Evolutionary conservation across 2,797 vertebrate genomes (phyloP).

Genomic region (Smutsia temminckii): DNA sequence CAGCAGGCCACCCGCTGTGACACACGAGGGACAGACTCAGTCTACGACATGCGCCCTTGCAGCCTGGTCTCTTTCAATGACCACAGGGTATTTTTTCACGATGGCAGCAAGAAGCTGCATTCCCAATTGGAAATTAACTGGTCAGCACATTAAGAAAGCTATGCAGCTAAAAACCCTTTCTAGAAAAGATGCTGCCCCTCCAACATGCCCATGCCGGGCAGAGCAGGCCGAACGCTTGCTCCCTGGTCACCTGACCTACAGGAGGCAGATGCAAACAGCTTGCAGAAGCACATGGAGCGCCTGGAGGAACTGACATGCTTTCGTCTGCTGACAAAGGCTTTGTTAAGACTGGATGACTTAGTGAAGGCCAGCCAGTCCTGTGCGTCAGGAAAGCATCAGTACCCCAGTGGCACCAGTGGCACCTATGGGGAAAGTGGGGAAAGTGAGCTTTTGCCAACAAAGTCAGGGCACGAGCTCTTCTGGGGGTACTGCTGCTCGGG

Average conservation of each 20-base stretch:
- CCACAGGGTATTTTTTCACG: accelerated
- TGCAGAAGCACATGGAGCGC: accelerated
- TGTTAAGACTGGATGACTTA: accelerated
- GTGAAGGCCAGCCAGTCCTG: not conserved
- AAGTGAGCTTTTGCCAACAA: too few species aligned
- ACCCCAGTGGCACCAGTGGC: accelerated
- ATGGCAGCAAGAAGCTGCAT: accelerated
- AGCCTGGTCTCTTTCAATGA: not conserved
- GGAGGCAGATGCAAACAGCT: not conserved
- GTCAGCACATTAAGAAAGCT: accelerated
- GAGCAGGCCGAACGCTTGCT: accelerated
- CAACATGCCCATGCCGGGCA: accelerated
- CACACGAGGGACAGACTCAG: accelerated
- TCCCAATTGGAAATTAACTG: not conserved
- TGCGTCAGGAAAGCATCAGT: accelerated
- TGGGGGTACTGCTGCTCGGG: accelerated
- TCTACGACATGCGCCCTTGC: accelerated
- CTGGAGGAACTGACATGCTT: accelerated
- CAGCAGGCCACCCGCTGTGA: accelerated
- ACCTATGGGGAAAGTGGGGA: not conserved
- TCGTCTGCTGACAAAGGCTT: not conserved
- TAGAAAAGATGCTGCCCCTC: not conserved
- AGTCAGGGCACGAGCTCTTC: accelerated
- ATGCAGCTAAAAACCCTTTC: accelerated
- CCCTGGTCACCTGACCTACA: accelerated